Percentiles rank a stretch among this genome's conserved stretches.
phyloP scores from a whole-genome alignment of 2,113 vertebrate species.

The Formicarius rufipectus region DNA sequence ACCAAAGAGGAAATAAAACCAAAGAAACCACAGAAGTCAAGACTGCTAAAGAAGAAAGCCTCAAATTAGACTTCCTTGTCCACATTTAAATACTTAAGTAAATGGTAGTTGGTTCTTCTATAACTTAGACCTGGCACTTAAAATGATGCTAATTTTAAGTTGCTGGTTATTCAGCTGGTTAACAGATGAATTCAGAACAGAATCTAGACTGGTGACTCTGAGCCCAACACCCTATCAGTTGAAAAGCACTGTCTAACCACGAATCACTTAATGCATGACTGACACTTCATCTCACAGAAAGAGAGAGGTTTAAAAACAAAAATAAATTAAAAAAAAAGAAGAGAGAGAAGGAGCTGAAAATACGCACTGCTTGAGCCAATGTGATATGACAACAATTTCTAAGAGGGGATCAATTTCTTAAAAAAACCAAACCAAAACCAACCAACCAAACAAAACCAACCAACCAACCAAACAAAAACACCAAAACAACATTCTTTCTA shows the following conservation, averaged over 20 bases:
- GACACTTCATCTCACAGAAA: not conserved
- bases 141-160: not conserved
- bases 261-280: not conserved
- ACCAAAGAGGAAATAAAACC: not conserved
- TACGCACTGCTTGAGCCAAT: not conserved
- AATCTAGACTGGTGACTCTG: not conserved
- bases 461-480: too few relatives aligned
- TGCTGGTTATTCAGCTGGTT: not conserved
- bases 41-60: not conserved
- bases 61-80: not conserved
- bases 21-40: not conserved
- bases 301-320: not conserved
- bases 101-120: not conserved
- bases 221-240: not conserved
- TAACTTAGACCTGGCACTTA: not conserved
- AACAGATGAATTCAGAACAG: not conserved
- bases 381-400: not conserved
- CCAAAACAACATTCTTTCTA: not conserved
- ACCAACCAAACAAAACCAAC: too few relatives aligned
- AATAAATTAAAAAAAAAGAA: fast-evolving
- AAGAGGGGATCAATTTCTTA: not conserved
- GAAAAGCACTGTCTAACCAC: not conserved
- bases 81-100: not conserved
- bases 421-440: too few relatives aligned
- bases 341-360: not conserved